A percentile compares a stretch with the other conserved stretches of the same genome.
Conservation (phyloP, 2,797 vertebrate species). For the Enteromius radiatus region DNA sequence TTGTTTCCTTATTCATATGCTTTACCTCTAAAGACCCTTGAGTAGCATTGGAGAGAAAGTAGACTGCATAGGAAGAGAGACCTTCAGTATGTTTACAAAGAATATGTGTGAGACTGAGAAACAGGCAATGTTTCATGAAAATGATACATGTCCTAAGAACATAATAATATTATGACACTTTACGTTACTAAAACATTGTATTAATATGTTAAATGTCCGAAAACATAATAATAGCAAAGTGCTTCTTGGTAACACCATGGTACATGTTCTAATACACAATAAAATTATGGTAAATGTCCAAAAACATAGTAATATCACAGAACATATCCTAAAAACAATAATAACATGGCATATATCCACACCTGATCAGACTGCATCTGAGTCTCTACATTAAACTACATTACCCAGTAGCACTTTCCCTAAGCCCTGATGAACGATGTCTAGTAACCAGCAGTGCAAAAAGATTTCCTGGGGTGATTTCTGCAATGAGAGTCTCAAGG, state of each 20-base stretch:
- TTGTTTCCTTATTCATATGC: not conserved
- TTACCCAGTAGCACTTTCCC: conserved; percentile 33
- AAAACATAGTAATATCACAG: not conserved
- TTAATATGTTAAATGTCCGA: not conserved
- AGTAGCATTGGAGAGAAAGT: not conserved
- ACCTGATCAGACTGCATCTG: conserved; percentile 31
- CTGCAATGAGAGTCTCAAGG: conserved; percentile 39
- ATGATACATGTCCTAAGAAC: not conserved
- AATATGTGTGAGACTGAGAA: not conserved
- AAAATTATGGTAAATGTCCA: not conserved
- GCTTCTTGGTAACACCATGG: not conserved
- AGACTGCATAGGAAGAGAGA: not conserved
- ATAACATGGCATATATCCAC: not conserved
- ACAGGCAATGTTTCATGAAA: not conserved
- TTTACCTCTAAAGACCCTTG: not conserved
- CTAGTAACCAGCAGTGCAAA: not conserved
- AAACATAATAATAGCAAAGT: not conserved
- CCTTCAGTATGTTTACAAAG: not conserved
- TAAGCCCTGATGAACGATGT: conserved; percentile 9
- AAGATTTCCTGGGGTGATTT: conserved; percentile 10
- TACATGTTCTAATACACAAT: not conserved
- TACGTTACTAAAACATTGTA: not conserved
- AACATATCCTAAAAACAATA: not conserved
- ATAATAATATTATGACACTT: not conserved
- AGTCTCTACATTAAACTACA: conserved; percentile 19